Conservation (phyloP, 2,888 invertebrate species). For the Liopterus haemorrhoidalis region DNA sequence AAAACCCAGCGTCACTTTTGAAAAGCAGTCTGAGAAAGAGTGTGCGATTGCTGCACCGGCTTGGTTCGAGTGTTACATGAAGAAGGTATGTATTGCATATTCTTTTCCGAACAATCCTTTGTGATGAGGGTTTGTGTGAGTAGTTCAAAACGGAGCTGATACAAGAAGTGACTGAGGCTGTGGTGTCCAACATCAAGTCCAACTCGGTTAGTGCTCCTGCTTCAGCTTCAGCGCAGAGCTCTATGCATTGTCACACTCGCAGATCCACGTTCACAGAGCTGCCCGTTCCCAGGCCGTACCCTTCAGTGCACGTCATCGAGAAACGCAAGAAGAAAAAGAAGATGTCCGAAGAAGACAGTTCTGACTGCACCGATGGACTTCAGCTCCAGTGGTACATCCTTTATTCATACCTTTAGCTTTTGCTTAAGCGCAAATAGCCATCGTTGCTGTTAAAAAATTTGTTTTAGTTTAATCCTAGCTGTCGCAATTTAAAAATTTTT, state of each 20-base stretch:
- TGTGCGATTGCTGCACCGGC: conserved; percentile 31
- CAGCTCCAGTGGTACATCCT: conserved; percentile 20
- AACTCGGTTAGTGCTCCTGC: not conserved
- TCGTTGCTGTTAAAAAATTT: too few relatives aligned
- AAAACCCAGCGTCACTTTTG: conserved; percentile 6
- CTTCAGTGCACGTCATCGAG: conserved; percentile 10
- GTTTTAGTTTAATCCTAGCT: too few relatives aligned
- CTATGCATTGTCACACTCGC: not conserved
- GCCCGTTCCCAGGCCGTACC: not conserved
- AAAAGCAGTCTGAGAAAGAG: conserved; percentile 5
- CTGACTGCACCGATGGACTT: conserved; percentile 19
- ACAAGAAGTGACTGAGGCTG: conserved; percentile 37
- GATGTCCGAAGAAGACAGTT: conserved; percentile 21
- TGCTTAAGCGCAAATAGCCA: too few relatives aligned
- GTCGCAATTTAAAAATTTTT: too few relatives aligned
- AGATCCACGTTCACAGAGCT: too few relatives aligned
- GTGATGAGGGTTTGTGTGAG: not conserved
- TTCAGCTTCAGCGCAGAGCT: not conserved
- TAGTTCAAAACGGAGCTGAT: conserved; percentile 41
- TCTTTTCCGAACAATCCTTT: not conserved
- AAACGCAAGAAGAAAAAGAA: conserved; percentile 21
- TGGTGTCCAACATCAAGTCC: conserved; percentile 22
- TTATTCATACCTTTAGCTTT: too few relatives aligned
- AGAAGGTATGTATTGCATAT: conserved; percentile 36
- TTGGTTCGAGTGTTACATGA: conserved; percentile 44